Percentiles rank a stretch among this genome's conserved stretches.
Conservation (phyloP, 2,888 invertebrate species). For the Coelinius sp. region DNA sequence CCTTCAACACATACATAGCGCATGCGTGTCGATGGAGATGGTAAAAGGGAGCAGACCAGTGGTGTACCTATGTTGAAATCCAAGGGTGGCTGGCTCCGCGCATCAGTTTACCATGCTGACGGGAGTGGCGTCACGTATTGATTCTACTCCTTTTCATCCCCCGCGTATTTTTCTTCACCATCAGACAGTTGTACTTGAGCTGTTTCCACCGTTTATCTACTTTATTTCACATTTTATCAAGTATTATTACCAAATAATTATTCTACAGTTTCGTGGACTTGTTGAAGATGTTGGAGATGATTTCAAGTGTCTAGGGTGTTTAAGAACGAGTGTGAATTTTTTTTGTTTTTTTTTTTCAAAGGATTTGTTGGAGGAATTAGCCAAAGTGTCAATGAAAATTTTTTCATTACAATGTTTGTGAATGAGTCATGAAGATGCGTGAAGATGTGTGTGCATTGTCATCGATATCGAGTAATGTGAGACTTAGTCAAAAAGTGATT, state of each 20-base stretch:
- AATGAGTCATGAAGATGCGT: slow-evolving; percentile 1
- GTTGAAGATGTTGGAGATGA: background rate
- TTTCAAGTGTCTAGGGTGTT: background rate
- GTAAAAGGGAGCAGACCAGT: slow-evolving; percentile 27
- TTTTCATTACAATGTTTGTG: background rate
- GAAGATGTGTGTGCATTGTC: slow-evolving; percentile 10
- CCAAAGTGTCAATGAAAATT: slow-evolving; percentile 7
- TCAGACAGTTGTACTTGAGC: slow-evolving; percentile 39
- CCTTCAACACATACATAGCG: slow-evolving; percentile 58
- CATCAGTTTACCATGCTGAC: slow-evolving; percentile 58
- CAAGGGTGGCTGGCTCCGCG: slow-evolving; percentile 66
- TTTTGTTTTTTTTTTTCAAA: too few species aligned
- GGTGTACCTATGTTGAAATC: slow-evolving; percentile 32
- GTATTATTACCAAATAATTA: background rate
- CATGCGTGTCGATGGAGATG: slow-evolving; percentile 56
- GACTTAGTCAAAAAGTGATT: slow-evolving; percentile 5
- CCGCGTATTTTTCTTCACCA: slow-evolving; percentile 36
- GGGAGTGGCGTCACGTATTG: slow-evolving; percentile 66
- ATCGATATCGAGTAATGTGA: slow-evolving; percentile 10
- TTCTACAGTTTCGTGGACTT: background rate
- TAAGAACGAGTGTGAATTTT: background rate
- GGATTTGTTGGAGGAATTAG: background rate
- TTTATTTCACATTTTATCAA: background rate
- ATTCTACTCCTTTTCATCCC: slow-evolving; percentile 60
- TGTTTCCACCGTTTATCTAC: slow-evolving; percentile 8